A percentile compares a stretch with the other conserved stretches of the same genome.
Evolutionary conservation across 2,888 invertebrate genomes (phyloP).

Genomic region (Nephrotoma flavescens): DNA sequence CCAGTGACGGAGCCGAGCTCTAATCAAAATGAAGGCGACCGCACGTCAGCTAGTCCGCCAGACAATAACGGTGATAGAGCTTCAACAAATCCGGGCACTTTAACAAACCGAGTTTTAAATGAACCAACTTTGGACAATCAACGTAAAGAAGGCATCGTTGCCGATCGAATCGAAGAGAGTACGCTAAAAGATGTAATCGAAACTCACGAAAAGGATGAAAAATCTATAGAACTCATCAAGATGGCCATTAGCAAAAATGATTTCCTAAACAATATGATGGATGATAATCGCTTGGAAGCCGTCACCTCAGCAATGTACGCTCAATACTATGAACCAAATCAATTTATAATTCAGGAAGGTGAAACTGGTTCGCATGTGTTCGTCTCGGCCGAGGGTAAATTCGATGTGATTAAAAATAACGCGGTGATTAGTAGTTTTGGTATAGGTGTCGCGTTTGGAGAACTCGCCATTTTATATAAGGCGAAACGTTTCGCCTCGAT

Average conservation of each 20-base stretch:
- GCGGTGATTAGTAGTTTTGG: conserved; percentile 65
- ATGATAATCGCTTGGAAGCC: conserved; percentile 54
- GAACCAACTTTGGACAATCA: not conserved
- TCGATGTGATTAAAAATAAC: conserved; percentile 71
- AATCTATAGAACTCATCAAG: conserved; percentile 43
- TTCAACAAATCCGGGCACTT: not conserved
- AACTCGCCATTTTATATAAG: conserved; percentile 87
- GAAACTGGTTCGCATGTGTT: conserved; percentile 76
- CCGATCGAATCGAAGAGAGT: not conserved
- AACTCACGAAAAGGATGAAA: not conserved
- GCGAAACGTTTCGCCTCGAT: conserved; percentile 83
- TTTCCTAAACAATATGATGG: conserved; percentile 63
- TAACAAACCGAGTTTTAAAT: not conserved
- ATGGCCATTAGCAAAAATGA: conserved; percentile 66
- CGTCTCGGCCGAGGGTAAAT: conserved; percentile 72
- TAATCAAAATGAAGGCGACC: not conserved
- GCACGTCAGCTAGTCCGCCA: not conserved
- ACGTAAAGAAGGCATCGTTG: not conserved
- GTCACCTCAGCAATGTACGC: conserved; percentile 71
- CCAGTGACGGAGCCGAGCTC: not conserved
- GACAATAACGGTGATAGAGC: too few relatives aligned
- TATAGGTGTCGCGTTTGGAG: conserved; percentile 74
- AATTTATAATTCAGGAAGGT: conserved; percentile 63
- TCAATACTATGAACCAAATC: conserved; percentile 47
- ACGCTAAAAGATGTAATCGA: not conserved